phyloP scores from a whole-genome alignment of 2,888 invertebrate species.

The Leptothorax acervorum region DNA sequence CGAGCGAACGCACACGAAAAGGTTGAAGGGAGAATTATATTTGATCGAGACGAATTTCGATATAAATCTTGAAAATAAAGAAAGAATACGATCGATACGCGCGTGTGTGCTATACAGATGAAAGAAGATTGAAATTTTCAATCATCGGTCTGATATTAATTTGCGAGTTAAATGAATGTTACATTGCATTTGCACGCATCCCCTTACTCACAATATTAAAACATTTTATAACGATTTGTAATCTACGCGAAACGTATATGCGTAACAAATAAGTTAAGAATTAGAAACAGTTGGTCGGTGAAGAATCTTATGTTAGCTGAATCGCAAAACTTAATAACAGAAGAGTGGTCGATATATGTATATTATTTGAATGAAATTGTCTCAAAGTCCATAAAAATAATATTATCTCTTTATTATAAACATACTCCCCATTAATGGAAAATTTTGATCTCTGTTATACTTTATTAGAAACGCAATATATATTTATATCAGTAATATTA shows the following conservation, averaged over 20 bases:
- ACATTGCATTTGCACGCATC: neutral
- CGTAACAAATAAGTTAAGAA: neutral
- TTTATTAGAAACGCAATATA: neutral
- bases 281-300: neutral
- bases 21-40: neutral
- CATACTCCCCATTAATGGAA: neutral
- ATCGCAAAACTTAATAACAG: neutral
- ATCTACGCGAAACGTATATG: neutral
- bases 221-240: neutral
- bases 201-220: neutral
- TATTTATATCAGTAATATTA: neutral
- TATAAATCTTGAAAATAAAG: neutral
- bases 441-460: neutral
- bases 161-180: neutral
- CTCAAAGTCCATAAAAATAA: neutral
- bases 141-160: neutral
- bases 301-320: neutral
- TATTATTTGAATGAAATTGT: neutral
- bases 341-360: neutral
- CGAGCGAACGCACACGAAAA: neutral
- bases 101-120: neutral
- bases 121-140: neutral
- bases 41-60: neutral
- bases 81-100: neutral
- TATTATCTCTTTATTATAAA: neutral